These are phyloP conservation scores for Helobdella robusta DNA, from an alignment of 2,888 invertebrate genomes.

Conservation along the genomic window DNA sequence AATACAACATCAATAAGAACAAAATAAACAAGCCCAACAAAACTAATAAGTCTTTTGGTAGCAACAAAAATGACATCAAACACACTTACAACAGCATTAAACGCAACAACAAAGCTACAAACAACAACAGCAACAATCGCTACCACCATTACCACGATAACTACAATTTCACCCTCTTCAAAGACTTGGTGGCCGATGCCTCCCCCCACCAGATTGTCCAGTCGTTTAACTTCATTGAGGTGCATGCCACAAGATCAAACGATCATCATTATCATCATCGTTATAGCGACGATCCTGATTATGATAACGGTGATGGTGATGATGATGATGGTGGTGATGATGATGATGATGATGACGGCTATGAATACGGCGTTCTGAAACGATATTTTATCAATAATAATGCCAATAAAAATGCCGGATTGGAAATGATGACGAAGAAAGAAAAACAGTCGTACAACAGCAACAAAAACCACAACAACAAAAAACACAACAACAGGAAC, in stretches of 20 bases:
- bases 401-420: not conserved
- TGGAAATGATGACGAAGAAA: not conserved
- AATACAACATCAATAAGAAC: too few relatives aligned
- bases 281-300: not conserved
- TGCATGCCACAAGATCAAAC: not conserved
- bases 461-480: too few relatives aligned
- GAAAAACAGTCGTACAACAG: not conserved
- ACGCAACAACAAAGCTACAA: too few relatives aligned
- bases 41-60: too few relatives aligned
- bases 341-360: constrained; percentile 1
- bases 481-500: too few relatives aligned
- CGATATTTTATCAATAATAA: not conserved
- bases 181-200: constrained; percentile 29
- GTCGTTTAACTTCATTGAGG: not conserved
- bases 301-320: constrained; percentile 3
- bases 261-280: not conserved
- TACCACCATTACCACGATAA: too few relatives aligned
- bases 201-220: not conserved
- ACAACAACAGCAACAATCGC: too few relatives aligned
- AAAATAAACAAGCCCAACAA: too few relatives aligned
- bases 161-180: constrained; percentile 22
- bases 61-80: too few relatives aligned
- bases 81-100: too few relatives aligned
- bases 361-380: not conserved
- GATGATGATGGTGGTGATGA: constrained; percentile 4